phyloP scores from a whole-genome alignment of 2,888 invertebrate species.

The Phaonia tiefii region DNA sequence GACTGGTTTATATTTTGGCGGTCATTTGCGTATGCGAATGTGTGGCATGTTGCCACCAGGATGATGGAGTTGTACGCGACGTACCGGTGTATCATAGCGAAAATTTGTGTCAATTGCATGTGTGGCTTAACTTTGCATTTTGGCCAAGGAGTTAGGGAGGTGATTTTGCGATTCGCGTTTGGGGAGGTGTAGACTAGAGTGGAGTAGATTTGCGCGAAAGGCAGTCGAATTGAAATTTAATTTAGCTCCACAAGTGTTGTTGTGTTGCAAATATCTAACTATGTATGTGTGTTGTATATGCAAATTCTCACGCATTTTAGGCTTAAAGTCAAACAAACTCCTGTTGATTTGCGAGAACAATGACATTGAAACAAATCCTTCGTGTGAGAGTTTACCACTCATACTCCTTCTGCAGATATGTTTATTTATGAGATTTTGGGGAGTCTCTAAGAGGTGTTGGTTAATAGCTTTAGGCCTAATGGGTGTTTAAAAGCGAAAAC shows the following conservation, averaged over 20 bases:
- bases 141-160: not conserved
- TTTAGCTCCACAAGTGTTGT: constrained; percentile 8
- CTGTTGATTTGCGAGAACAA: constrained; percentile 51
- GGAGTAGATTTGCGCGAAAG: not conserved
- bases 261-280: not conserved
- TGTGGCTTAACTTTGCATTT: constrained; percentile 19
- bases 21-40: constrained; percentile 63
- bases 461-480: constrained; percentile 30
- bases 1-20: constrained; percentile 68
- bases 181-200: too few relatives aligned
- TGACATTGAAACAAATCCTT: constrained; percentile 52
- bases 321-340: constrained; percentile 47
- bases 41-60: constrained; percentile 9
- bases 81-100: constrained; percentile 51
- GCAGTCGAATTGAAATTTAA: not conserved
- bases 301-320: constrained; percentile 63
- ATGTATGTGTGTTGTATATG: constrained; percentile 4
- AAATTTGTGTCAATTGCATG: constrained; percentile 70
- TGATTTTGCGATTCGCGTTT: too few relatives aligned
- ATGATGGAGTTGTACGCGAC: constrained; percentile 52
- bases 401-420: not conserved
- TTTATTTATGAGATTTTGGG: constrained; percentile 39
- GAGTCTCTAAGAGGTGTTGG: constrained; percentile 15
- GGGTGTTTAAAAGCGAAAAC: not conserved
- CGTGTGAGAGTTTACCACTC: not conserved